Conservation (phyloP, 2,888 invertebrate genomes). For the Eristalis pertinax region DNA sequence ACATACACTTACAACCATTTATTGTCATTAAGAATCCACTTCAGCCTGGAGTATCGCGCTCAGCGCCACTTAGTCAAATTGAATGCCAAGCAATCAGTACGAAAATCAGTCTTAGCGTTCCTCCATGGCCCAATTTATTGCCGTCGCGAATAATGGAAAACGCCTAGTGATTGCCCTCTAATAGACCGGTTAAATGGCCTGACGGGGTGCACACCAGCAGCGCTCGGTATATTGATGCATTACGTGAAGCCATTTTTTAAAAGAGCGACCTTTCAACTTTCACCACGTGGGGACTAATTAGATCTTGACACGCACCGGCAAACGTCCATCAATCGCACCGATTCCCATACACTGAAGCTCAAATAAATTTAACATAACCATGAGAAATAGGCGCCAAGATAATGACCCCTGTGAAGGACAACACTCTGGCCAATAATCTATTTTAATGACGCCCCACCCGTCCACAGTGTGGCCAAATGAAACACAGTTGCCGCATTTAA, state of each 20-base stretch:
- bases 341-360: background rate
- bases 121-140: conserved; percentile 56
- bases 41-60: background rate
- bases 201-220: conserved; percentile 26
- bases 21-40: background rate
- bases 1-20: background rate
- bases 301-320: conserved; percentile 51
- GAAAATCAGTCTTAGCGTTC: conserved; percentile 54
- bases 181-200: conserved; percentile 50
- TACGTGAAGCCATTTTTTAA: conserved; percentile 48
- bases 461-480: conserved; percentile 15
- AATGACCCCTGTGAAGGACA: conserved; percentile 16
- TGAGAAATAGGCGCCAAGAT: conserved; percentile 30
- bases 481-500: conserved; percentile 55
- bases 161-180: conserved; percentile 63
- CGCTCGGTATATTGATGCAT: conserved; percentile 40
- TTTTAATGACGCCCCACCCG: conserved; percentile 43
- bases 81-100: conserved; percentile 61
- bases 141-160: conserved; percentile 63
- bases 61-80: conserved; percentile 58
- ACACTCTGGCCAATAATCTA: conserved; percentile 38
- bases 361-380: conserved; percentile 29
- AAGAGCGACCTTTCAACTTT: conserved; percentile 49
- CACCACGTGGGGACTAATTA: conserved; percentile 57
- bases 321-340: conserved; percentile 20